Base-by-base conservation (phyloP, 2,113 vertebrate genomes). In the Chlorodrepanis virens region DNA sequence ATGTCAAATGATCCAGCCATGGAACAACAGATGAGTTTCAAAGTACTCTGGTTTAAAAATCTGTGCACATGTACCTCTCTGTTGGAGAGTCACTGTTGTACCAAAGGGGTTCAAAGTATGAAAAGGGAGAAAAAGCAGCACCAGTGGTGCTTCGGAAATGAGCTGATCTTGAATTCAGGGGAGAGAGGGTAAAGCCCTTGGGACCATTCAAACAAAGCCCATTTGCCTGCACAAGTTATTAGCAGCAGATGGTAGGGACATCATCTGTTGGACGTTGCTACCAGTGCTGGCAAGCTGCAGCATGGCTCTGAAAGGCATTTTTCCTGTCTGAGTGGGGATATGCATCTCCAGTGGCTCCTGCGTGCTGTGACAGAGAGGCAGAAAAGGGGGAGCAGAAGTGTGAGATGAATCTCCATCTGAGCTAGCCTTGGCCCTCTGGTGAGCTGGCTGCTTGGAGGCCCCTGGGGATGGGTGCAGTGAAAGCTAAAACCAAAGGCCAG, bases 11-110 rank as follows among this genome's bases (percentile, higher is more conserved):
- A 75, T 87, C 61, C 45, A 87, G 79, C 69, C 80, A 52, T 84
- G 84, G 91, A 93, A 88, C 22, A 91, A 68, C 75, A 87, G 54
- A 70, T 76, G 79, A 88, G 69, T 95, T 96, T 97, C 84, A 96
- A 87, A 96, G 81, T 52, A 67, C 0, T 1, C 53, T 50, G 22
- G 6, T 81, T 92, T 94, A 72, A 90, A 94, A 54, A 87, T 93
- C 68, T 92, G n/a, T 61, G 75, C 4, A 6, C 12, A 6, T 39
- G 44, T 42, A 68, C 68, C 35, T 67, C 75, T 94, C 90, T 90
- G 59, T 78, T 77, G 85, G 44, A 89, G 29, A 80, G 23, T 74
- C 44, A 31, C n/a, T 61, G 28, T 67, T 94, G 54, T 91, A 93
- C 64, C 57, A 71, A 86, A 88, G 75, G 16, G 11, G 35, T 24